Conservation (phyloP, 2,113 vertebrate species). For the Taurulus bubalis region DNA sequence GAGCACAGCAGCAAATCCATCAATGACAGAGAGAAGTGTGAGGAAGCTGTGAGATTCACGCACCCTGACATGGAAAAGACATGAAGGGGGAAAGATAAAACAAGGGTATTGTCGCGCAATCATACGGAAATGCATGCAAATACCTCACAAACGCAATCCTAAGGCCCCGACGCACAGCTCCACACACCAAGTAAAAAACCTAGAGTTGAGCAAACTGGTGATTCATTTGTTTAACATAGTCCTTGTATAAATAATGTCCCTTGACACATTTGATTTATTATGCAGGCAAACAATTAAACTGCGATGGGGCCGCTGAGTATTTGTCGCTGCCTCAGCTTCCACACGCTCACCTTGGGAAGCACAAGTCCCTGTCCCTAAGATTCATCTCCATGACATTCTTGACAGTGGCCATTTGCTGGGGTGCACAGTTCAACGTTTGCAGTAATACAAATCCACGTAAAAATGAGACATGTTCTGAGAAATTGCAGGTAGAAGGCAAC, state of each 20-base stretch:
- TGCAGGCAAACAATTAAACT: slow-evolving; percentile 79
- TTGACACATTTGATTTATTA: slow-evolving; percentile 80
- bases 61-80: slow-evolving; percentile 11
- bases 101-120: slow-evolving; percentile 22
- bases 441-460: slow-evolving; percentile 33
- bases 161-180: slow-evolving; percentile 4
- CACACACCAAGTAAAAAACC: slow-evolving; percentile 12
- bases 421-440: slow-evolving; percentile 57
- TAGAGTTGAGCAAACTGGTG: slow-evolving; percentile 57
- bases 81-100: slow-evolving; percentile 6
- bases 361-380: slow-evolving; percentile 26
- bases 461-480: slow-evolving; percentile 18
- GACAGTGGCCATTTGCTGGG: slow-evolving; percentile 67
- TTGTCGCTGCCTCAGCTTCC: slow-evolving; percentile 63
- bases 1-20: slow-evolving; percentile 44
- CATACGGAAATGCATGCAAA: slow-evolving; percentile 8
- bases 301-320: slow-evolving; percentile 55
- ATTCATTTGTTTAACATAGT: slow-evolving; percentile 74
- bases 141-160: slow-evolving; percentile 3
- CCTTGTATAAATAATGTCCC: slow-evolving; percentile 76
- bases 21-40: slow-evolving; percentile 37
- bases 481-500: slow-evolving; percentile 3
- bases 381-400: slow-evolving; percentile 55
- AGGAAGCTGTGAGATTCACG: slow-evolving; percentile 5
- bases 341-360: slow-evolving; percentile 51